Conservation (phyloP, 2,797 vertebrate species). For the Crenuchus spilurus region DNA sequence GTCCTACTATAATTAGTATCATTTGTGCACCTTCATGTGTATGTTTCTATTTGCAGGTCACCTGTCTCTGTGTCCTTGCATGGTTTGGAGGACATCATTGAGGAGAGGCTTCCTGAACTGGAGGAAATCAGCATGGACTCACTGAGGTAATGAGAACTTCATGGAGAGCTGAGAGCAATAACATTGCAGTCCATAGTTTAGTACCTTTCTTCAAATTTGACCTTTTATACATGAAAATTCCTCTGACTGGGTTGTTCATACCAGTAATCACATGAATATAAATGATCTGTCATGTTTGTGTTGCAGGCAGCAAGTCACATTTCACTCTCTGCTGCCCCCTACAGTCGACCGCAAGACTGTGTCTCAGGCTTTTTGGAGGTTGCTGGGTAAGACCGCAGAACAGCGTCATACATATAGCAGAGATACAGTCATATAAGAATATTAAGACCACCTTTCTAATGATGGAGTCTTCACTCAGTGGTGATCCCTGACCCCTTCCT, state of each 20-base stretch:
- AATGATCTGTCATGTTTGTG: neutral
- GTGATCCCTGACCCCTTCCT: no score
- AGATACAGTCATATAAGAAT: no score
- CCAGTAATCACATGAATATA: neutral
- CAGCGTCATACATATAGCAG: no score
- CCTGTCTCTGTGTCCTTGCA: conserved; percentile 37
- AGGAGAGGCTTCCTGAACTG: conserved; percentile 47
- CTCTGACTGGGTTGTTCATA: no score
- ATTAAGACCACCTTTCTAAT: no score
- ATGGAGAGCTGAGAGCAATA: no score
- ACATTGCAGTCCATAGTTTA: no score
- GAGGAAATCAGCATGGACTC: conserved; percentile 26
- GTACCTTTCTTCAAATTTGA: no score
- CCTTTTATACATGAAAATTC: no score
- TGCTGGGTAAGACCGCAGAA: conserved; percentile 52
- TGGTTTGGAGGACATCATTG: conserved; percentile 68
- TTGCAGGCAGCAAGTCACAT: conserved; percentile 40
- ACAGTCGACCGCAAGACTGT: conserved; percentile 45
- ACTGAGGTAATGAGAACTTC: conserved; percentile 2
- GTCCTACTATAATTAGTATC: no score
- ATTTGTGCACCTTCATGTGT: conserved; percentile 4
- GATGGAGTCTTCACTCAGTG: no score
- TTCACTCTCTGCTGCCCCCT: conserved; percentile 59
- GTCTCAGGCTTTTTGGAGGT: conserved; percentile 49
- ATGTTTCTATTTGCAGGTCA: conserved; percentile 57